Conservation (phyloP, 2,888 invertebrate species). For the Philhelius pedissequus region DNA sequence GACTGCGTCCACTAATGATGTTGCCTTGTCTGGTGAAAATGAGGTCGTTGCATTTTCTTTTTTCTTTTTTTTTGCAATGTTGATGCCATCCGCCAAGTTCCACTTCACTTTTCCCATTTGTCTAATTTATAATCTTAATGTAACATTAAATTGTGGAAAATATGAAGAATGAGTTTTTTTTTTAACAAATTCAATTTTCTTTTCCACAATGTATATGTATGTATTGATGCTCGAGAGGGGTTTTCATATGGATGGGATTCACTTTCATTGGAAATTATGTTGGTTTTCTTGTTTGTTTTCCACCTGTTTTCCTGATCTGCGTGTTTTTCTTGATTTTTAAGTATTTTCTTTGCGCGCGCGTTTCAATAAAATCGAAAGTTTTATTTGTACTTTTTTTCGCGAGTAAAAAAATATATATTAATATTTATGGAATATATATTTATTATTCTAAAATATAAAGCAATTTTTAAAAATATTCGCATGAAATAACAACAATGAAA, state of each 20-base stretch:
- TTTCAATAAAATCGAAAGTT: slow-evolving; percentile 60
- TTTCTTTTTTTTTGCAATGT: slow-evolving; percentile 1
- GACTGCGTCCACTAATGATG: slow-evolving; percentile 13
- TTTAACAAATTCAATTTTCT: slow-evolving; percentile 5
- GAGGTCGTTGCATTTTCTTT: slow-evolving; percentile 62
- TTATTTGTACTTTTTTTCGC: background rate
- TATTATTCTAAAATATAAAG: background rate
- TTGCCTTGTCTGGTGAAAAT: slow-evolving; percentile 65
- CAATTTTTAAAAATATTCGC: background rate
- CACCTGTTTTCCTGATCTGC: slow-evolving; percentile 65
- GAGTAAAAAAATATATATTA: background rate
- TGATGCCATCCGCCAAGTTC: slow-evolving; percentile 41
- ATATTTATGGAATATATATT: slow-evolving; percentile 12
- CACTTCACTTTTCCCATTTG: slow-evolving; percentile 53
- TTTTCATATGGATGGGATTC: slow-evolving; percentile 34
- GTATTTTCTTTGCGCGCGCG: background rate
- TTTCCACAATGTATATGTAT: background rate
- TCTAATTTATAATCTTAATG: slow-evolving; percentile 64
- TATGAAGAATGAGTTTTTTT: slow-evolving; percentile 31
- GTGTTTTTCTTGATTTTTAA: slow-evolving; percentile 42
- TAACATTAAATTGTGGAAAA: slow-evolving; percentile 66
- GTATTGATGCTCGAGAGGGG: background rate
- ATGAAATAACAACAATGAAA: background rate
- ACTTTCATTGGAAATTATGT: slow-evolving; percentile 66
- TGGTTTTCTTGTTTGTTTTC: slow-evolving; percentile 52